Evolutionary conservation across 2,888 invertebrate genomes (phyloP).

Genomic region (Tribolium freemani): DNA sequence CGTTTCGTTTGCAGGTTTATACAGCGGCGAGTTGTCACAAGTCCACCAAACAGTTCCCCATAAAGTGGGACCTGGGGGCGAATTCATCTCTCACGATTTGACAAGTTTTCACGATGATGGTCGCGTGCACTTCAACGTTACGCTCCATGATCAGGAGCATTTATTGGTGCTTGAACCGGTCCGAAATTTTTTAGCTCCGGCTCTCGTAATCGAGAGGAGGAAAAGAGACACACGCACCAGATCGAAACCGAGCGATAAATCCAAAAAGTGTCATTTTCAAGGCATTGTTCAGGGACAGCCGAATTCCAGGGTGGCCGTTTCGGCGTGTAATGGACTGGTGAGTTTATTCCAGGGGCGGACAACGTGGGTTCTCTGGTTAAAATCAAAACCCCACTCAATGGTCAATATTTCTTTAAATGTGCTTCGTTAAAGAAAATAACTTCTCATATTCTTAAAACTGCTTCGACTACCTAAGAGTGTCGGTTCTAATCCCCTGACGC

Average conservation of each 20-base stretch:
- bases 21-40: constrained; percentile 69
- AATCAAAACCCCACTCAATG: too few species aligned
- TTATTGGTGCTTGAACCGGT: constrained; percentile 71
- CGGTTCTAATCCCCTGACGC: too few species aligned
- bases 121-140: constrained; percentile 71
- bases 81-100: constrained; percentile 60
- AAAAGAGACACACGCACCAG: constrained; percentile 71
- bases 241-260: constrained; percentile 68
- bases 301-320: constrained; percentile 81
- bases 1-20: constrained; percentile 65
- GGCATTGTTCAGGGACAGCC: constrained; percentile 81
- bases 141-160: constrained; percentile 64
- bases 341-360: neutral
- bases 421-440: too few species aligned
- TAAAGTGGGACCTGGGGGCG: constrained; percentile 73
- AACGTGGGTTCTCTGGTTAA: too few species aligned
- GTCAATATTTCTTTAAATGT: too few species aligned
- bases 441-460: too few species aligned
- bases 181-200: constrained; percentile 77
- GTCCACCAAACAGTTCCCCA: constrained; percentile 75
- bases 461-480: too few species aligned
- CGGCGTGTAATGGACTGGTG: constrained; percentile 77
- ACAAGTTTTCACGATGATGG: constrained; percentile 71
- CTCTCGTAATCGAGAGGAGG: constrained; percentile 81
- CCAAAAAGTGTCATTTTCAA: constrained; percentile 82